phyloP scores from a whole-genome alignment of 35 echinoderm and acorn worm genomes.

The Antedon bifida region DNA sequence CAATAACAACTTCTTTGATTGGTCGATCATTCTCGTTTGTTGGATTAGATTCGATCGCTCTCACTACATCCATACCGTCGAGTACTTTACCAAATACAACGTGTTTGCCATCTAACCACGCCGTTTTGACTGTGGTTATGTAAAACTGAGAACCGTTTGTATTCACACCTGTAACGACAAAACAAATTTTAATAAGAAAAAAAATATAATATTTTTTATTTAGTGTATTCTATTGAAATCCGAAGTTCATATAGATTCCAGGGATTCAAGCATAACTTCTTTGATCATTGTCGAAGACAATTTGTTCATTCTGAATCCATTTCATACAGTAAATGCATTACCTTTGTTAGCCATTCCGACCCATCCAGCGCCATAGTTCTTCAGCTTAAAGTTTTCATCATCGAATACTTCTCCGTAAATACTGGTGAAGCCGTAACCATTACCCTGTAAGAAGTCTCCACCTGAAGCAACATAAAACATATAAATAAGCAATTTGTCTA shows the following conservation, averaged over 20 bases:
- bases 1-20: slow-evolving; percentile 22
- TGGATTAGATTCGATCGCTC: slow-evolving; percentile 27
- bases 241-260: too few relatives aligned
- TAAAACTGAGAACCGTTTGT: background rate
- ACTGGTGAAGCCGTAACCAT: background rate
- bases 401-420: background rate
- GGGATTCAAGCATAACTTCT: too few relatives aligned
- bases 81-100: slow-evolving; percentile 13
- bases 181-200: background rate
- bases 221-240: too few relatives aligned
- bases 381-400: background rate
- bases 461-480: too few relatives aligned
- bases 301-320: too few relatives aligned
- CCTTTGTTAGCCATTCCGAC: background rate
- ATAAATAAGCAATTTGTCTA: too few relatives aligned
- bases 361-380: background rate
- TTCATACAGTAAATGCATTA: background rate
- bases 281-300: too few relatives aligned
- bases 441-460: background rate
- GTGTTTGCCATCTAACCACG: background rate
- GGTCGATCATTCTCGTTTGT: slow-evolving; percentile 48
- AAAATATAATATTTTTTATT: too few relatives aligned
- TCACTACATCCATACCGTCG: slow-evolving; percentile 46
- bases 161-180: background rate
- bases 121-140: background rate